phyloP scores from a whole-genome alignment of 2,888 invertebrate species.

The Megastigmus dorsalis region DNA sequence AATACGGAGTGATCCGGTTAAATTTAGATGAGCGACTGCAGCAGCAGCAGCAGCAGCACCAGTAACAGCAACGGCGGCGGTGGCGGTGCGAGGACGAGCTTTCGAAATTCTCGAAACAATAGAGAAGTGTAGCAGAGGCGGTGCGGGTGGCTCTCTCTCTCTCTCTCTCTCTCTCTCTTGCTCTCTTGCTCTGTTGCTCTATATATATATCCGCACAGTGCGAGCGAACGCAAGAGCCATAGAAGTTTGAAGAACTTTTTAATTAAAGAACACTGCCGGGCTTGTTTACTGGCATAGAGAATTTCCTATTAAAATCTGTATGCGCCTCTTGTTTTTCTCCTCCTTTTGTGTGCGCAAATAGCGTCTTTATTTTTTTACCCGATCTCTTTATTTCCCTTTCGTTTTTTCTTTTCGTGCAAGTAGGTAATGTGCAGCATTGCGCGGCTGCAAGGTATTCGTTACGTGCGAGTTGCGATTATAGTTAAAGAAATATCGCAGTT shows the following conservation, averaged over 20 bases:
- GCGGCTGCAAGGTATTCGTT: too few relatives aligned
- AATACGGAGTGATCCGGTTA: conserved; percentile 43
- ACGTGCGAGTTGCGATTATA: too few relatives aligned
- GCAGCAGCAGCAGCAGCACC: background rate
- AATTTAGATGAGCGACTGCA: conserved; percentile 40
- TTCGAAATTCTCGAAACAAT: conserved; percentile 48
- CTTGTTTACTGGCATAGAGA: conserved; percentile 38
- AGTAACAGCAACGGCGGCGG: too few relatives aligned
- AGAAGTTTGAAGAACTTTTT: conserved; percentile 53
- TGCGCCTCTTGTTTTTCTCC: background rate
- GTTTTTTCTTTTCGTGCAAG: too few relatives aligned
- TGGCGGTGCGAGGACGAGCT: conserved; percentile 31
- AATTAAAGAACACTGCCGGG: conserved; percentile 47
- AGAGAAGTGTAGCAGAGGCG: background rate
- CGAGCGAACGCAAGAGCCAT: conserved; percentile 20
- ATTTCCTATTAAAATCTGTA: conserved; percentile 47
- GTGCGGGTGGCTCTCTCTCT: too few relatives aligned
- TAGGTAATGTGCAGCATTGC: too few relatives aligned
- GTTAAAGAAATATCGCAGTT: too few relatives aligned
- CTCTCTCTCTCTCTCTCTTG: too few relatives aligned
- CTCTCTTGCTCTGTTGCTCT: too few relatives aligned
- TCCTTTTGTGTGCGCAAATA: conserved; percentile 27
- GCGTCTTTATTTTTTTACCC: conserved; percentile 16
- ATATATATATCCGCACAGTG: background rate
- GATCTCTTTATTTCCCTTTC: too few relatives aligned